phyloP scores from a whole-genome alignment of 2,113 vertebrate genomes.

The Xiphophorus hellerii region DNA sequence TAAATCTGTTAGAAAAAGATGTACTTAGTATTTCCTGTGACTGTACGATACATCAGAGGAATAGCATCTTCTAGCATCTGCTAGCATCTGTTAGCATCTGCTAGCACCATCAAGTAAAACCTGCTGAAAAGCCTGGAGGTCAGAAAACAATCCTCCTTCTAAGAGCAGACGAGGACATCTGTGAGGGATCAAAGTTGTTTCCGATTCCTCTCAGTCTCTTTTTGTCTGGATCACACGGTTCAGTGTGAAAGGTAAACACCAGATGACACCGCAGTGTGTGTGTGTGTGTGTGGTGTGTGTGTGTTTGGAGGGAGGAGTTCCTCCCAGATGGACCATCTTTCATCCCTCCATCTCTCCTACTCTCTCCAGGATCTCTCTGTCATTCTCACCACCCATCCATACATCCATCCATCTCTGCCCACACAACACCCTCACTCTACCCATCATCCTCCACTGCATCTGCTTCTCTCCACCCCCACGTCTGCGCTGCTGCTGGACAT shows the following conservation, averaged over 20 bases:
- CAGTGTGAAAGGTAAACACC: slow-evolving; percentile 23
- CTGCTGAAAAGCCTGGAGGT: neutral
- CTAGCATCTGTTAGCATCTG: neutral
- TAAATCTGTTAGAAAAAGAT: neutral
- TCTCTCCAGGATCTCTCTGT: slow-evolving; percentile 13
- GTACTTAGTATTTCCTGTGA: neutral
- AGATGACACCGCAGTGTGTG: slow-evolving; percentile 15
- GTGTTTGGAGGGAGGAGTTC: neutral
- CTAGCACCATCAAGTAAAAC: no score
- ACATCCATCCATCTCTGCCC: slow-evolving; percentile 47
- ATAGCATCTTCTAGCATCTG: neutral
- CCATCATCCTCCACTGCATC: slow-evolving; percentile 42
- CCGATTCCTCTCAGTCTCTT: slow-evolving; percentile 12
- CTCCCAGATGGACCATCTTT: slow-evolving; percentile 55
- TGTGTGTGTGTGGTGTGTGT: slow-evolving; percentile 3
- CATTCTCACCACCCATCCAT: slow-evolving; percentile 18
- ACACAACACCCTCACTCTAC: slow-evolving; percentile 23
- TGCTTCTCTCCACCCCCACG: slow-evolving; percentile 23
- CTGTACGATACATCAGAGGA: neutral
- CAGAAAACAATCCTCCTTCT: neutral
- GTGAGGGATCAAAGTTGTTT: neutral
- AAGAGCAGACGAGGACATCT: neutral
- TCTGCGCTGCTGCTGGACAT: slow-evolving; percentile 5
- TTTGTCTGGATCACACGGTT: slow-evolving; percentile 8
- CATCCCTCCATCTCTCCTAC: slow-evolving; percentile 39